Conservation (phyloP, 2,113 vertebrate genomes). For the Cinclus cinclus region DNA sequence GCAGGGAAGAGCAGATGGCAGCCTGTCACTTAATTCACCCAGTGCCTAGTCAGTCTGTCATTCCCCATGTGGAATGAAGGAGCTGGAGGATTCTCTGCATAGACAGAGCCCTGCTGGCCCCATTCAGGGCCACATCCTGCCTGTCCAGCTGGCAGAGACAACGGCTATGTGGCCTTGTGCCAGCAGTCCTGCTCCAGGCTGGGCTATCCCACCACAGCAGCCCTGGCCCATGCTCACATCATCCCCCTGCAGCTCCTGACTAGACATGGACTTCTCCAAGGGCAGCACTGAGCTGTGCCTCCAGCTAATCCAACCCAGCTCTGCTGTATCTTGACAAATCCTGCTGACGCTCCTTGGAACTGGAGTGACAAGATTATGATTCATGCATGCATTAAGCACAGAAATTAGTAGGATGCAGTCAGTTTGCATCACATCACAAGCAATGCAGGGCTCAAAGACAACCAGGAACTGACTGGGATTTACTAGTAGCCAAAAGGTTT, state of each 20-base stretch:
- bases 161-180: rapidly evolving
- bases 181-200: neutral
- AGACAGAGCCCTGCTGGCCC: neutral
- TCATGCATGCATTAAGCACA: neutral
- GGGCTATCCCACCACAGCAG: neutral
- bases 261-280: neutral
- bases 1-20: neutral
- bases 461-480: rapidly evolving
- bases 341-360: neutral
- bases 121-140: neutral
- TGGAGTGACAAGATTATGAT: neutral
- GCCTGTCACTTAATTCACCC: neutral
- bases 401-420: neutral
- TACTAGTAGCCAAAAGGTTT: neutral
- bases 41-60: neutral
- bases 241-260: neutral
- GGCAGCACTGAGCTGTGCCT: neutral
- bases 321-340: neutral
- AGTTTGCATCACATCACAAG: neutral
- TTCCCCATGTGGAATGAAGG: rapidly evolving
- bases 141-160: neutral
- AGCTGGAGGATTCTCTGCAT: neutral
- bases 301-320: neutral
- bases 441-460: neutral
- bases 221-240: neutral